Evolutionary conservation across 2,888 invertebrate genomes (phyloP).

Genomic region (Scaptodrosophila latifasciaeformis): DNA sequence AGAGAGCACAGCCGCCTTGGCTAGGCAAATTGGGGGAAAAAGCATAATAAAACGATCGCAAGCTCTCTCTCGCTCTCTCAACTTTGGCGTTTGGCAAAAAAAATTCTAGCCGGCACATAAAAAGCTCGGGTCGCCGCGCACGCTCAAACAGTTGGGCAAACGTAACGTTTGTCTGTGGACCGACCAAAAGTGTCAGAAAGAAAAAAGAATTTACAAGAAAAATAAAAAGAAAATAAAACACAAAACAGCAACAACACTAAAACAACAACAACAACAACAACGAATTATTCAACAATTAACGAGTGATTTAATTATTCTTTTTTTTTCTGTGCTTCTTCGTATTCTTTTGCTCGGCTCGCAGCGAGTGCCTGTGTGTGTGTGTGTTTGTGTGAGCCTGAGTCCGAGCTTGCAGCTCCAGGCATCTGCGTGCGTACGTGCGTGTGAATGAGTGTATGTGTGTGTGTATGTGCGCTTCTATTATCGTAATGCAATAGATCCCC

Average conservation of each 20-base stretch:
- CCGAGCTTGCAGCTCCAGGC: conserved; percentile 1
- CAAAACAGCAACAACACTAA: background rate
- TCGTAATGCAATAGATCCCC: conserved; percentile 2
- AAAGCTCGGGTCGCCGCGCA: conserved; percentile 68
- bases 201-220: background rate
- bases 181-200: conserved; percentile 13
- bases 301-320: background rate
- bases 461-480: no score
- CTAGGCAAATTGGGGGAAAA: background rate
- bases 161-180: conserved; percentile 64
- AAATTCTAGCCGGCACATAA: conserved; percentile 65
- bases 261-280: conserved; percentile 27
- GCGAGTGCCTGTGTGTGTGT: conserved; percentile 8
- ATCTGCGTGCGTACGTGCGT: background rate
- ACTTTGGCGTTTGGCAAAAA: conserved; percentile 21
- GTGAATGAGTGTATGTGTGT: conserved; percentile 5
- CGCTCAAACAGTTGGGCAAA: conserved; percentile 68
- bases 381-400: conserved; percentile 12
- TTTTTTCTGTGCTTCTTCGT: background rate
- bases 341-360: background rate
- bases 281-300: background rate
- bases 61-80: conserved; percentile 1
- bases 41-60: background rate
- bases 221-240: background rate
- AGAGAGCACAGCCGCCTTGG: background rate